phyloP scores from a whole-genome alignment of 2,888 invertebrate species.

The Psococerastis gibbosa region DNA sequence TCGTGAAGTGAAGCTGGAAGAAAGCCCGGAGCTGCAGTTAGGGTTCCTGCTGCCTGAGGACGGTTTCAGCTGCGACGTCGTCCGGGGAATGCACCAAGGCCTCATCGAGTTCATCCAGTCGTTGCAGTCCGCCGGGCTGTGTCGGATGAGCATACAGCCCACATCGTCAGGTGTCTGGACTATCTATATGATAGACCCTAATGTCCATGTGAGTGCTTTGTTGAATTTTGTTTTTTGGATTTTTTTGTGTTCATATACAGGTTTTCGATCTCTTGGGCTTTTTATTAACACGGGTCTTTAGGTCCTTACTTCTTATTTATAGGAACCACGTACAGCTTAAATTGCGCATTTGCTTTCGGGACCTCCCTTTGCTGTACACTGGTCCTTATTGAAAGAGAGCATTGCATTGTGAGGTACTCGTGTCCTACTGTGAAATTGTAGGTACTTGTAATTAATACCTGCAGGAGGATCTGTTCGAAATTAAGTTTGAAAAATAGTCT shows the following conservation, averaged over 20 bases:
- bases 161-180: conserved; percentile 89
- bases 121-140: conserved; percentile 66
- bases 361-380: no score
- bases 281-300: conserved; percentile 9
- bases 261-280: conserved; percentile 10
- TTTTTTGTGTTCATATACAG: conserved; percentile 9
- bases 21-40: conserved; percentile 69
- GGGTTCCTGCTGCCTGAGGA: conserved; percentile 91
- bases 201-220: conserved; percentile 29
- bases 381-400: no score
- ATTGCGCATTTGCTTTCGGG: conserved; percentile 4
- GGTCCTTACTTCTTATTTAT: no score
- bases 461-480: no score
- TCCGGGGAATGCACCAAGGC: conserved; percentile 79
- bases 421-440: no score
- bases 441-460: no score
- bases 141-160: conserved; percentile 76
- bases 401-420: no score
- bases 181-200: conserved; percentile 62
- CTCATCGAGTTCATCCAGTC: conserved; percentile 73
- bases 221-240: not conserved
- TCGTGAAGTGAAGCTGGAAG: conserved; percentile 67
- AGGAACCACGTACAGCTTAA: not conserved
- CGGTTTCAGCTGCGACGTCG: conserved; percentile 93
- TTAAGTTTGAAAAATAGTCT: no score